Percentiles rank a stretch among this genome's conserved stretches.
These are phyloP conservation scores for Stichopus chloronotus DNA, from an alignment of 35 echinoderm and acorn worm genomes.

Conservation along the genomic window DNA sequence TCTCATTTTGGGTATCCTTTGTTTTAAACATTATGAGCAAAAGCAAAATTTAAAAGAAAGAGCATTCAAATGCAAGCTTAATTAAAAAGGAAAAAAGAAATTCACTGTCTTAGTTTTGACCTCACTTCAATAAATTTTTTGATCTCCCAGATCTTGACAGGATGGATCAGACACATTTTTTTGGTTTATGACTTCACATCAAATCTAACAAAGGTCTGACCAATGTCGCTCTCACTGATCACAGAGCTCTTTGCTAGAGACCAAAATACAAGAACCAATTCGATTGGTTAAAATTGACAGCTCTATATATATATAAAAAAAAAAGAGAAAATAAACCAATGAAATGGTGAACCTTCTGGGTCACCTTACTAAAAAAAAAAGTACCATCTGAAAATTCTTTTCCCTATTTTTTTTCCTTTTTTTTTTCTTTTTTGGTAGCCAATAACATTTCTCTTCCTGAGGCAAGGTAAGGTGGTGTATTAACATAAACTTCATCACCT, in stretches of 20 bases:
- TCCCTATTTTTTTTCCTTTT: background rate
- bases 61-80: background rate
- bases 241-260: conserved; percentile 22
- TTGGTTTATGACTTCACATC: background rate
- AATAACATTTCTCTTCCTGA: conserved; percentile 34
- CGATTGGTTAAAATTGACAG: conserved; percentile 22
- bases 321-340: no score
- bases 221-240: background rate
- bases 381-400: background rate
- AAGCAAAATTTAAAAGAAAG: background rate
- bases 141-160: background rate
- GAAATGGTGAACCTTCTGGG: no score
- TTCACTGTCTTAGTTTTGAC: no score
- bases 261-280: conserved; percentile 8
- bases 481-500: background rate
- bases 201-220: no score
- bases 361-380: no score
- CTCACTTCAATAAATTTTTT: no score
- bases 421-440: conserved; percentile 18
- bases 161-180: background rate
- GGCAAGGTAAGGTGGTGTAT: background rate
- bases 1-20: background rate
- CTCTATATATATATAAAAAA: no score
- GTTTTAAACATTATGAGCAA: background rate
- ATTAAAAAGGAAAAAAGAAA: no score